Evolutionary conservation across 2,888 invertebrate genomes (phyloP).

Genomic region (Drosophila maculinotata): DNA sequence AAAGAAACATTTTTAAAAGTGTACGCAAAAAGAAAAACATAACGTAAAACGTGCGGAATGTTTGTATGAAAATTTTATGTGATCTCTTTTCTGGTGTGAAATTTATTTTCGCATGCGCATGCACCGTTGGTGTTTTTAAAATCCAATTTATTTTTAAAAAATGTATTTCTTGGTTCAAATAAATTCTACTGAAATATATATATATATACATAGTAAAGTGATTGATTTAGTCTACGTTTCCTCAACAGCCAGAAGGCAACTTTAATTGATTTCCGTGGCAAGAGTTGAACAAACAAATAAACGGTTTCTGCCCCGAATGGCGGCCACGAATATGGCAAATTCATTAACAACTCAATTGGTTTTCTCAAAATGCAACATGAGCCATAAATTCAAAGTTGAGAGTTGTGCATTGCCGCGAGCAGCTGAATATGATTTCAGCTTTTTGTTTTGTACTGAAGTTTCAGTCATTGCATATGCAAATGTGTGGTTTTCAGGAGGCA

Average conservation of each 20-base stretch:
- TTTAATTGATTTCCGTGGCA: constrained; percentile 50
- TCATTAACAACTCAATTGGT: constrained; percentile 64
- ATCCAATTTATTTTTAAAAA: constrained; percentile 26
- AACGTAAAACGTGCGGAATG: constrained; percentile 39
- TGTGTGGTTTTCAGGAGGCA: neutral
- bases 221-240: constrained; percentile 58
- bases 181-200: constrained; percentile 50
- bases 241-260: neutral
- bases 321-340: constrained; percentile 45
- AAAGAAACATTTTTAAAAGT: constrained; percentile 42
- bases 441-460: constrained; percentile 26
- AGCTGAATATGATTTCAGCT: constrained; percentile 21
- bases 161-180: constrained; percentile 18
- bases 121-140: constrained; percentile 50
- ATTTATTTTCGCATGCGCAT: constrained; percentile 25
- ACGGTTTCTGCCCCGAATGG: constrained; percentile 4
- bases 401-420: constrained; percentile 14
- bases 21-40: constrained; percentile 11
- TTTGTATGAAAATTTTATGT: constrained; percentile 34
- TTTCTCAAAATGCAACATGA: constrained; percentile 37
- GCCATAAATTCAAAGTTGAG: constrained; percentile 38
- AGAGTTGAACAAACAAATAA: constrained; percentile 18
- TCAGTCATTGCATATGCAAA: constrained; percentile 11
- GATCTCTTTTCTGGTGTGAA: neutral
- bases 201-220: constrained; percentile 67